phyloP scores from a whole-genome alignment of 2,888 invertebrate species.

The Celastrina argiolus region DNA sequence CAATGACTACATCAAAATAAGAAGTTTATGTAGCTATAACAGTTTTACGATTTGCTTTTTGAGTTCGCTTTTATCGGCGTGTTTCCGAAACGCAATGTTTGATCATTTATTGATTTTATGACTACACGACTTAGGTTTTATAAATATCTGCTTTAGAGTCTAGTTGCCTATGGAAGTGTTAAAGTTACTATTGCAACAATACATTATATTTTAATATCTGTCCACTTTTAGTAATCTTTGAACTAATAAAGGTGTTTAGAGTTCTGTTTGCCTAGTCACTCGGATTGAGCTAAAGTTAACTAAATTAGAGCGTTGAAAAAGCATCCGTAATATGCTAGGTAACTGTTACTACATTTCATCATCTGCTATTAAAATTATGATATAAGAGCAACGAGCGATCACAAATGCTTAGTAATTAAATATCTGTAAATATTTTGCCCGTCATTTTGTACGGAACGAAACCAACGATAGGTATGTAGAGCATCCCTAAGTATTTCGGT shows the following conservation, averaged over 20 bases:
- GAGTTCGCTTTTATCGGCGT: constrained; percentile 11
- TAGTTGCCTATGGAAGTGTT: neutral
- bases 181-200: neutral
- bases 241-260: no score
- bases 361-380: neutral
- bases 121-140: constrained; percentile 5
- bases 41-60: constrained; percentile 13
- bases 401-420: neutral
- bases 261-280: neutral
- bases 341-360: neutral
- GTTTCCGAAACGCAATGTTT: constrained; percentile 13
- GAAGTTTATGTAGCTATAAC: constrained; percentile 16
- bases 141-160: neutral
- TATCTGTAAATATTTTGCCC: neutral
- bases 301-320: neutral
- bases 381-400: neutral
- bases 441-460: neutral
- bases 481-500: constrained; percentile 38
- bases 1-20: constrained; percentile 19
- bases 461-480: constrained; percentile 33
- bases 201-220: neutral
- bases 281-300: neutral
- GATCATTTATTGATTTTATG: constrained; percentile 8
- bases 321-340: neutral
- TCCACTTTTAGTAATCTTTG: neutral